These are phyloP conservation scores for Agriopis aurantiaria DNA, from an alignment of 2,888 invertebrate genomes.

Conservation along the genomic window DNA sequence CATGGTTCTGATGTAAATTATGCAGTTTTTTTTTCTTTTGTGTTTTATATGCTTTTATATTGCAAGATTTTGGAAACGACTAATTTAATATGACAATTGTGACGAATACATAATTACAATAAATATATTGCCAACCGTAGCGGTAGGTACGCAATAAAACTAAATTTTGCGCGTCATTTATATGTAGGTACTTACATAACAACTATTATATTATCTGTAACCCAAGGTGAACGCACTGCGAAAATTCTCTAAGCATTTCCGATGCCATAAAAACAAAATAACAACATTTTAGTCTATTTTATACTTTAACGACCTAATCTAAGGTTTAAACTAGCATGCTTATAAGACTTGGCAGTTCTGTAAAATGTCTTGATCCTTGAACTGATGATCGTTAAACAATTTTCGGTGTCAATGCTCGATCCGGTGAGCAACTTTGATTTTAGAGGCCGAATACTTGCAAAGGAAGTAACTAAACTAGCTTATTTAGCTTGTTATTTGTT, in stretches of 20 bases:
- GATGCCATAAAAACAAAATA: constrained; percentile 23
- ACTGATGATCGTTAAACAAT: constrained; percentile 34
- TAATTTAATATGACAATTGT: too few relatives aligned
- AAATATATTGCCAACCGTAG: constrained; percentile 1
- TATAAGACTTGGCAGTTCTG: constrained; percentile 3
- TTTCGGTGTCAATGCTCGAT: constrained; percentile 45
- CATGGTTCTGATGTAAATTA: too few relatives aligned
- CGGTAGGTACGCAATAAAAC: neutral
- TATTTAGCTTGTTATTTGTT: too few relatives aligned
- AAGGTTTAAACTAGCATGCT: constrained; percentile 11
- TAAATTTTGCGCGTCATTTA: neutral
- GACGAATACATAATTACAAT: neutral
- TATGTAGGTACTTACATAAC: neutral
- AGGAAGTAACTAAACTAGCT: neutral
- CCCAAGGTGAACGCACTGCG: constrained; percentile 26
- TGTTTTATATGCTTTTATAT: too few relatives aligned
- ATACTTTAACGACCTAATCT: neutral
- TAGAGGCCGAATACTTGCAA: constrained; percentile 29
- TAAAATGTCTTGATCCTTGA: constrained; percentile 36
- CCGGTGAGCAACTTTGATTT: constrained; percentile 36
- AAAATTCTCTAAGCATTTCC: constrained; percentile 35
- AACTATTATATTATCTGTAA: neutral
- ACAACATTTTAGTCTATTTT: neutral
- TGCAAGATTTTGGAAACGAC: too few relatives aligned
- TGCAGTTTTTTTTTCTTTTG: too few relatives aligned